These are phyloP conservation scores for Neostethus bicornis DNA, from an alignment of 2,797 vertebrate species.

Conservation along the genomic window DNA sequence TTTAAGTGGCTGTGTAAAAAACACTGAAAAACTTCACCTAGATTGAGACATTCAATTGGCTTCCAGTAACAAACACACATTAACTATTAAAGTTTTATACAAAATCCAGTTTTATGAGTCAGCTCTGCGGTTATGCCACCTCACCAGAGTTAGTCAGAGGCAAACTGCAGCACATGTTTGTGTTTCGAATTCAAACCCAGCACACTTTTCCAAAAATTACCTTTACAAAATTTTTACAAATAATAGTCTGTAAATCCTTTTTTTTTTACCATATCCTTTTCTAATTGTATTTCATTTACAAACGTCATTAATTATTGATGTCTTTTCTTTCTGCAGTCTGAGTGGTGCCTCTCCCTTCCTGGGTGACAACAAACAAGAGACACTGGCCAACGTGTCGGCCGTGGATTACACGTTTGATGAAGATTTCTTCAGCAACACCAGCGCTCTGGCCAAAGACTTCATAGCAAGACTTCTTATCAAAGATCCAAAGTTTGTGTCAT, in stretches of 20 bases:
- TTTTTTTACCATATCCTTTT: neutral
- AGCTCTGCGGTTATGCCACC: constrained; percentile 19
- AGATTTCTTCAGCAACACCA: constrained; percentile 95
- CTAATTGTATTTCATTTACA: neutral
- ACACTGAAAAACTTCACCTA: neutral
- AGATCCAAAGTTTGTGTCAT: constrained; percentile 91
- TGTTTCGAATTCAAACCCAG: constrained; percentile 12
- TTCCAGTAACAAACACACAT: constrained; percentile 19
- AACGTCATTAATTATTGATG: neutral
- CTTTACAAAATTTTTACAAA: no score
- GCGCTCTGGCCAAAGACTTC: constrained; percentile 96
- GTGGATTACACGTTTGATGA: constrained; percentile 97
- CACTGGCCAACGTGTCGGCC: constrained; percentile 94
- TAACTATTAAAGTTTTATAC: constrained; percentile 37
- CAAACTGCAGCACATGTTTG: constrained; percentile 8
- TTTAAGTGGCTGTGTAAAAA: constrained; percentile 2
- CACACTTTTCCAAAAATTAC: constrained; percentile 1
- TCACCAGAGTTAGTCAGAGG: constrained; percentile 18
- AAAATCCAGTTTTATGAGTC: constrained; percentile 33
- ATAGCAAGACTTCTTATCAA: constrained; percentile 93
- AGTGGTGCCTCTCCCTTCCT: constrained; percentile 97
- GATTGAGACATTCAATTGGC: constrained; percentile 19
- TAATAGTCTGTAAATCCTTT: neutral
- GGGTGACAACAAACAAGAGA: constrained; percentile 97
- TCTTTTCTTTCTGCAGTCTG: constrained; percentile 74